These are phyloP conservation scores for Apotomis capreana DNA, from an alignment of 2,888 invertebrate species.

Conservation along the genomic window DNA sequence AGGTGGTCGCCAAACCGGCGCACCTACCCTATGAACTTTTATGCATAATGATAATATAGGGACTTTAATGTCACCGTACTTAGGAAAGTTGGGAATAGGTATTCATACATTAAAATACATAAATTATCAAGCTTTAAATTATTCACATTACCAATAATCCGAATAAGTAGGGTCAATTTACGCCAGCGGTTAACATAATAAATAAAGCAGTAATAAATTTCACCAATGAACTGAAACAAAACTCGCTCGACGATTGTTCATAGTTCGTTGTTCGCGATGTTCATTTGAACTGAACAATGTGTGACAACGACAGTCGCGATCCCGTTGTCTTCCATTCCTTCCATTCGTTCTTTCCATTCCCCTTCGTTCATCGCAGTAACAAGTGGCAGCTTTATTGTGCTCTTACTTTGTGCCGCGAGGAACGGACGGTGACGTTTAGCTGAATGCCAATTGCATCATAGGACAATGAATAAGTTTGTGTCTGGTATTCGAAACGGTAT, in stretches of 20 bases:
- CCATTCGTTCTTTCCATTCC: constrained; percentile 18
- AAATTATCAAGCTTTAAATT: background rate
- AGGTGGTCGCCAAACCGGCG: too few relatives aligned
- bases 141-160: constrained; percentile 1
- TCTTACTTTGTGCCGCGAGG: constrained; percentile 31
- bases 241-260: constrained; percentile 34
- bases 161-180: background rate
- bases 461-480: constrained; percentile 30
- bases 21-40: too few relatives aligned
- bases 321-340: constrained; percentile 34
- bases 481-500: constrained; percentile 10
- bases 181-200: constrained; percentile 15
- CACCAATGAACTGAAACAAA: constrained; percentile 32
- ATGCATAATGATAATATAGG: too few relatives aligned
- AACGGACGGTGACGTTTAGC: constrained; percentile 38
- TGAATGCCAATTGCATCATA: constrained; percentile 33
- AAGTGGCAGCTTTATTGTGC: constrained; percentile 41
- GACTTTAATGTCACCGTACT: too few relatives aligned
- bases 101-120: too few relatives aligned
- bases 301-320: constrained; percentile 42
- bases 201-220: constrained; percentile 32
- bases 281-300: constrained; percentile 40
- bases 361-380: constrained; percentile 39
- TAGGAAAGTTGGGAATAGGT: too few relatives aligned
- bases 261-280: constrained; percentile 37